Conservation (phyloP, 2,888 invertebrate species). For the Lasioglossum malachurum region DNA sequence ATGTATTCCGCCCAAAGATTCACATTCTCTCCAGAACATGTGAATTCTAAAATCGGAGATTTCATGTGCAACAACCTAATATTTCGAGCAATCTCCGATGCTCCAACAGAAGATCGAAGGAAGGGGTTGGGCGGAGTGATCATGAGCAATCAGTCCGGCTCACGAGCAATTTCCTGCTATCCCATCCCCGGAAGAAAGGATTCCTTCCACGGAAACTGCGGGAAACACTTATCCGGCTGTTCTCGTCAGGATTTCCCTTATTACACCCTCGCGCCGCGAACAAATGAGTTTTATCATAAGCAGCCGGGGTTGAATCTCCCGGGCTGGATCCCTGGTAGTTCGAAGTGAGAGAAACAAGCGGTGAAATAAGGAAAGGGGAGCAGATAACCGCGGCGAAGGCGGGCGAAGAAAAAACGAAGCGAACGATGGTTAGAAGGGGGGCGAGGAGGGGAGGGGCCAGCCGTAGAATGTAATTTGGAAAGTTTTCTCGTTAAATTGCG, state of each 20-base stretch:
- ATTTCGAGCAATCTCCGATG: not conserved
- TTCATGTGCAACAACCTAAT: not conserved
- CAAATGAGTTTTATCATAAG: conserved; percentile 53
- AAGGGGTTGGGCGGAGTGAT: conserved; percentile 11
- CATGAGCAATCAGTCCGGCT: not conserved
- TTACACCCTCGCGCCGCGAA: conserved; percentile 25
- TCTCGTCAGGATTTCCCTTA: conserved; percentile 27
- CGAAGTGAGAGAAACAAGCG: not conserved
- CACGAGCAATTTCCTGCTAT: not conserved
- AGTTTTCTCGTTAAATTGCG: conserved; percentile 82
- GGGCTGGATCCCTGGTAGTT: not conserved
- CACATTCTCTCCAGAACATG: not conserved
- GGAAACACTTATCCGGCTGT: conserved; percentile 19
- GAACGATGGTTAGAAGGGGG: conserved; percentile 10
- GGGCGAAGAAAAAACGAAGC: not conserved
- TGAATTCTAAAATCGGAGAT: not conserved
- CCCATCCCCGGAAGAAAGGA: not conserved
- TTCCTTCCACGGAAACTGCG: conserved; percentile 20
- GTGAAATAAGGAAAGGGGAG: conserved; percentile 8
- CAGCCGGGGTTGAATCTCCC: not conserved
- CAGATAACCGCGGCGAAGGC: not conserved
- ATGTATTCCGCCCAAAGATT: too few species aligned
- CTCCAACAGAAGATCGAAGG: not conserved
- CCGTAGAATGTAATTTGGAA: conserved; percentile 80
- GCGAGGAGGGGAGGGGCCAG: not conserved